Evolutionary conservation across 2,888 invertebrate genomes (phyloP).

Genomic region (Hemistola chrysoprasaria): DNA sequence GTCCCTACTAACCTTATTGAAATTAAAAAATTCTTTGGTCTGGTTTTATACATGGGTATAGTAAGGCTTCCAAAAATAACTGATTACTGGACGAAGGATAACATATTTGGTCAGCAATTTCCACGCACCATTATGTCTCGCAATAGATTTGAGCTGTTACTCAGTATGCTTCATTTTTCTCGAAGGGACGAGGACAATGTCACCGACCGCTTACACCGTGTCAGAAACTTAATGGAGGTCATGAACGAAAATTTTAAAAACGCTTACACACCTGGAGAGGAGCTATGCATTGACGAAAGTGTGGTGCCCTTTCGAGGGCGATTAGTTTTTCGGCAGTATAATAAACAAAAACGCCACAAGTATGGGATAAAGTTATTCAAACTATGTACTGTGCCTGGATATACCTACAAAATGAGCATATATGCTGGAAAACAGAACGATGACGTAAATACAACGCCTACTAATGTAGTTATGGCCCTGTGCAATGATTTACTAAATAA

Average conservation of each 20-base stretch:
- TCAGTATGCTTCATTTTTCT: conserved; percentile 40
- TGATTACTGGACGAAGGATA: conserved; percentile 39
- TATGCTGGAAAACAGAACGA: conserved; percentile 38
- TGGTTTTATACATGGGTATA: conserved; percentile 40
- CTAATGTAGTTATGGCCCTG: conserved; percentile 37
- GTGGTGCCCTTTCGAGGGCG: conserved; percentile 35
- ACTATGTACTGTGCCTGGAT: too few relatives aligned
- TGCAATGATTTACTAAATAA: conserved; percentile 35
- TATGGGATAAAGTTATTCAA: conserved; percentile 32
- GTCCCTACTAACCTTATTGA: conserved; percentile 28
- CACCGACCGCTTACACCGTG: conserved; percentile 33
- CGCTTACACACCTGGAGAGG: conserved; percentile 35
- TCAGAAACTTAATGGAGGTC: conserved; percentile 29
- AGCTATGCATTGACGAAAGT: conserved; percentile 38
- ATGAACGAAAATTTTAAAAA: conserved; percentile 35
- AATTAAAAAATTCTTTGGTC: conserved; percentile 35
- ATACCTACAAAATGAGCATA: too few relatives aligned
- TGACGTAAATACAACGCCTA: conserved; percentile 31
- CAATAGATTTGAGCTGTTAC: conserved; percentile 37
- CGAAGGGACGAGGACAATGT: conserved; percentile 34
- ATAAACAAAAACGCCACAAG: conserved; percentile 33
- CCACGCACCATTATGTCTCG: conserved; percentile 33
- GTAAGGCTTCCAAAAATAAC: conserved; percentile 34
- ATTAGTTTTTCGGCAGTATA: conserved; percentile 37
- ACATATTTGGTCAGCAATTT: conserved; percentile 31